Evolutionary conservation across 1,140 invertebrate species (phyloP), one percentile per base, ranked within the genome.

Genomic region (Steinernema feltiae): DNA sequence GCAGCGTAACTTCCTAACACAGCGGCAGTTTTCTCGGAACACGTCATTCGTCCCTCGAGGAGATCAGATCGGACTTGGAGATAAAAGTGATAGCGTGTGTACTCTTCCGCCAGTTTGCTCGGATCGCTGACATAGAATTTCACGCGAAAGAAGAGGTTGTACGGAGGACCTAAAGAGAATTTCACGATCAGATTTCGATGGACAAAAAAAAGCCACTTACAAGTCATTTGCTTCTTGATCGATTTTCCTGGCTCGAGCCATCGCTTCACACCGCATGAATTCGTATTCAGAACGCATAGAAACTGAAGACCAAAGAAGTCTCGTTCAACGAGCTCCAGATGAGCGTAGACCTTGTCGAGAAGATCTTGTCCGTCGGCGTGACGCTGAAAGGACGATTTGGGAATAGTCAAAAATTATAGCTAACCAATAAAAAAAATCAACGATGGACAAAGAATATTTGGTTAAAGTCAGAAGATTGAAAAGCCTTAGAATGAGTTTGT

Each of bases 41-140:
- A 87, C n/a, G 85, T 89, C 83, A 98, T 90, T 83, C 91, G 91
- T 30, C 92, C 93, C 86, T 94, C 91, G 73, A 94, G 87, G 78
- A 98, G 92, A 87, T 97, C 92, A 86, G 92, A 92, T 83, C 94
- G 91, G 81, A 98, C 90, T 91, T 99, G 95, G 76, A 97, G 90
- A 88, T 95, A 97, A 87, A 97, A 94, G 82, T 97, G 93, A 88
- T 90, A 90, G 80, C 94, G 91, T 2, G 96, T 98, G 87, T 94
- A 97, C 88, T 98, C 95, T 87, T 99, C 96, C 82, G 94, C 91
- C 63, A 98, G 89, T 86, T 94, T 93, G 86, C 94, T 94, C 46
- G 96, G 96, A 89, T 99, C 95, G 53, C 93, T 93, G 29, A 97
- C 94, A 89, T 95, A 99, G 90, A 98, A 98, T 87, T 93, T 93